Evolutionary conservation across 2,797 vertebrate species (phyloP).

Genomic region (Argentina silus): DNA sequence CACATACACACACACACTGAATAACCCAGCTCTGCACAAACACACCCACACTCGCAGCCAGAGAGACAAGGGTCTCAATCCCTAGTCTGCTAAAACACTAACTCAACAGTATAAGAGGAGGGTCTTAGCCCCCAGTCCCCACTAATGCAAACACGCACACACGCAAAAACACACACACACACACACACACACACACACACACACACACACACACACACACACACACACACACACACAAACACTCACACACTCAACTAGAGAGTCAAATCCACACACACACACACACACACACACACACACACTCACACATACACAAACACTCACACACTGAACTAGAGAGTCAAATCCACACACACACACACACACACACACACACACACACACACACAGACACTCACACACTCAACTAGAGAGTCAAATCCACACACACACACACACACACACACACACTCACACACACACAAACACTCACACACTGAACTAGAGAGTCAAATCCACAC

Average conservation of each 20-base stretch:
- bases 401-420: not conserved
- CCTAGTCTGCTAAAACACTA: conserved; percentile 22
- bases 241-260: not conserved
- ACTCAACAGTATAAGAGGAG: no score
- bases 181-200: no score
- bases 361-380: no score
- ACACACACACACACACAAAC: no score
- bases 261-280: not conserved
- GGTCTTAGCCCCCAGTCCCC: conserved; percentile 18
- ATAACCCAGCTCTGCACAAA: conserved; percentile 2
- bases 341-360: no score
- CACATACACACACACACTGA: not conserved
- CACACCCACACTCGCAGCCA: not conserved
- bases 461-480: no score
- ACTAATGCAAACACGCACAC: conserved; percentile 9
- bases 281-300: no score
- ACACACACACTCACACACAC: no score
- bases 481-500: no score
- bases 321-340: no score
- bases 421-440: not conserved
- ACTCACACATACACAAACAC: no score
- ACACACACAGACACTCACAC: not conserved
- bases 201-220: not conserved
- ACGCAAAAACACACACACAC: no score
- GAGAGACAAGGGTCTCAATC: conserved; percentile 35